A percentile compares a stretch with the other conserved stretches of the same genome.
phyloP scores from a whole-genome alignment of 2,113 vertebrate species.

The Sialia sialis region DNA sequence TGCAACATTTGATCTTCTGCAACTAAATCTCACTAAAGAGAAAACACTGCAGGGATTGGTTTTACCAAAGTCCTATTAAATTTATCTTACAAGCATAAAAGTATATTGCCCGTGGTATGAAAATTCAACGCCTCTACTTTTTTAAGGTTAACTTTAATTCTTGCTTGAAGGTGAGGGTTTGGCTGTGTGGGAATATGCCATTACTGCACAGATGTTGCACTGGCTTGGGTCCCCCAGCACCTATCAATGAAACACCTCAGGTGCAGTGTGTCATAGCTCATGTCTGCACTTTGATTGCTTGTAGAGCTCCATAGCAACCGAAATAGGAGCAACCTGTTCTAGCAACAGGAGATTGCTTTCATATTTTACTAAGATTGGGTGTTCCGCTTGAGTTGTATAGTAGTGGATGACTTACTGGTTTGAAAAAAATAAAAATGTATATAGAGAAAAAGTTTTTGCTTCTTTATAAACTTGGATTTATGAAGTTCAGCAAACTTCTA shows the following conservation, averaged over 20 bases:
- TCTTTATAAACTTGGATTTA: constrained; percentile 13
- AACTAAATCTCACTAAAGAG: not conserved
- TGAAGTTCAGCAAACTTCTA: constrained; percentile 4
- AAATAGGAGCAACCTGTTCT: constrained; percentile 55
- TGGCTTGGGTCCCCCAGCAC: not conserved
- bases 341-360: constrained; percentile 56
- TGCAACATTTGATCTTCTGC: not conserved
- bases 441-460: constrained; percentile 35
- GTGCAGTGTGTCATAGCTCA: not conserved
- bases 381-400: constrained; percentile 63
- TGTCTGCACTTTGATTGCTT: constrained; percentile 58
- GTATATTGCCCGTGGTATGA: not conserved
- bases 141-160: not conserved
- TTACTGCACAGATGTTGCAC: not conserved
- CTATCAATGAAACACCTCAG: not conserved
- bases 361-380: constrained; percentile 66
- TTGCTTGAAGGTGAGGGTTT: not conserved
- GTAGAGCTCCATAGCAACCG: constrained; percentile 51
- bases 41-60: not conserved
- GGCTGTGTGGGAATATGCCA: not conserved
- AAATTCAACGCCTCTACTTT: constrained; percentile 1
- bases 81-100: constrained; percentile 1
- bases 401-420: constrained; percentile 38
- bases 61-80: not conserved
- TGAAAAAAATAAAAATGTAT: not conserved